These are phyloP conservation scores for Halictus ligatus DNA, from an alignment of 2,888 invertebrate genomes.

Conservation along the genomic window DNA sequence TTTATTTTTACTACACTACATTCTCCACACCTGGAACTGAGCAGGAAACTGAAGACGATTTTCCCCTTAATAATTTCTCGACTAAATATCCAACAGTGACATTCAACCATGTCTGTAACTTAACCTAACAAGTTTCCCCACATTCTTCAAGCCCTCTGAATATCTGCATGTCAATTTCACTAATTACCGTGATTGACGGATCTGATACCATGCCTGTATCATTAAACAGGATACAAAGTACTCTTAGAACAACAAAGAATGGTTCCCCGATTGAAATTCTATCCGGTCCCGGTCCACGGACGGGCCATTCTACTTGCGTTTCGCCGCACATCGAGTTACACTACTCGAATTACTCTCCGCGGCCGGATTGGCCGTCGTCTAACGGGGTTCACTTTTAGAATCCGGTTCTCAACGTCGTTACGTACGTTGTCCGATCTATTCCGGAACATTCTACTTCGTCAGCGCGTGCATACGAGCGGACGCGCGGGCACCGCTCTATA, in stretches of 20 bases:
- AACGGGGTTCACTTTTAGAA: not conserved
- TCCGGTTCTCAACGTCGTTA: constrained; percentile 6
- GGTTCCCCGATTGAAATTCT: not conserved
- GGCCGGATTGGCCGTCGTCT: not conserved
- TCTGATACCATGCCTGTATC: not conserved
- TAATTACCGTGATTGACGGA: not conserved
- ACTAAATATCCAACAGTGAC: no score
- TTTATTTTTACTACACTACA: not conserved
- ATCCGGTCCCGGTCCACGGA: not conserved
- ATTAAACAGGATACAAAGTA: not conserved
- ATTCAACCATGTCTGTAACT: not conserved
- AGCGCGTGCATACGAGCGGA: not conserved
- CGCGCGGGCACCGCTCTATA: not conserved
- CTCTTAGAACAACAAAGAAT: not conserved
- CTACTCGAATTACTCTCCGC: not conserved
- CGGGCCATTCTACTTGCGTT: not conserved
- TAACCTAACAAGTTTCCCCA: not conserved
- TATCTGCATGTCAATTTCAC: not conserved
- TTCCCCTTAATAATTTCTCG: not conserved
- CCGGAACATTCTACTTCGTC: not conserved
- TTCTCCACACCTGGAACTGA: not conserved
- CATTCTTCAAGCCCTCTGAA: not conserved
- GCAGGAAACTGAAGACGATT: not conserved
- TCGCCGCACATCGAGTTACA: not conserved
- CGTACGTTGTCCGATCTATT: not conserved